Conservation (phyloP, 2,797 vertebrate genomes). For the Margarornis squamiger region DNA sequence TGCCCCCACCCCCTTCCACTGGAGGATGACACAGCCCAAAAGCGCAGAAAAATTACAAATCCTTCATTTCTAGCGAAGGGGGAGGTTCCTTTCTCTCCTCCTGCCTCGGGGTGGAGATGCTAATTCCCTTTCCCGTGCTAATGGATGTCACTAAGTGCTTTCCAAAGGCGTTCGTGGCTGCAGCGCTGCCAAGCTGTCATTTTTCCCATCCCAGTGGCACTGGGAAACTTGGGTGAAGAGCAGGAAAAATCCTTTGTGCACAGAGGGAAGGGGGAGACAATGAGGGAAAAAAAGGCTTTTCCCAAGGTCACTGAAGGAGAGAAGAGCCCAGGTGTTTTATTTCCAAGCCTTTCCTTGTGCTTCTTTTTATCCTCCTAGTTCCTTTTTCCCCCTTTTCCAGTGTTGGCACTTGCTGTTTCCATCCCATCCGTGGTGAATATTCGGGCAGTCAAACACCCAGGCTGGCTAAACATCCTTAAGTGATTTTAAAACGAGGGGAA, state of each 20-base stretch:
- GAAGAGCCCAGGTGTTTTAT: neutral
- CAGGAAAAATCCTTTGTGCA: neutral
- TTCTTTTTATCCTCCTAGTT: neutral
- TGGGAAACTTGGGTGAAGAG: neutral
- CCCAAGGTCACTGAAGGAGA: slow-evolving; percentile 26
- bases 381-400: neutral
- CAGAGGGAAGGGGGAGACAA: neutral
- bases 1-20: neutral
- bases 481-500: slow-evolving; percentile 68
- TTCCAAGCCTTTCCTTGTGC: neutral
- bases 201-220: neutral
- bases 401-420: neutral
- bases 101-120: neutral
- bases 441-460: neutral
- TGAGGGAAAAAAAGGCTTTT: neutral
- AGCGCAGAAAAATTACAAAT: neutral
- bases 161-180: neutral
- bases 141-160: slow-evolving; percentile 3
- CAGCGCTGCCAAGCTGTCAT: neutral
- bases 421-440: neutral
- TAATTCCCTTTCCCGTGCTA: neutral
- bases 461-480: slow-evolving; percentile 62
- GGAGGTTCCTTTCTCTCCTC: neutral
- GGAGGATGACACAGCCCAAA: neutral
- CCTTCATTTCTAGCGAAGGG: neutral